Evolutionary conservation across 2,797 vertebrate species (phyloP), one percentile per base, ranked within the genome.

Genomic region (Mallotus villosus): DNA sequence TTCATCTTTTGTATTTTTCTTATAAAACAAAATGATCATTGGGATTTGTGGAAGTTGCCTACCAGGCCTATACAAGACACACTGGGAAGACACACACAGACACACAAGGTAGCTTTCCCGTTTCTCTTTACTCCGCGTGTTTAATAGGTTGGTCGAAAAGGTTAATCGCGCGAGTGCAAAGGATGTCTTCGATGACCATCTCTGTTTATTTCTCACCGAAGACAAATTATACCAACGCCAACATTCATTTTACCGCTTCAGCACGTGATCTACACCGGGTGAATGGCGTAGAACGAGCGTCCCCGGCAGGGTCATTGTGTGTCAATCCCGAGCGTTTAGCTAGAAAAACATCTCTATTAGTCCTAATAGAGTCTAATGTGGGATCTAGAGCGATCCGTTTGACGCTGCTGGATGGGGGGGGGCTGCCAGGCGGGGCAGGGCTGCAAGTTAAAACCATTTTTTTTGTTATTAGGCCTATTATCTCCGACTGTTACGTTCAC

Each of bases 331-430:
- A 83, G 81, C 86, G 70, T 89, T 93, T 89, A 91, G 86, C 72
- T 89, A 89, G 88, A 92, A 88, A 84, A 93, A 88, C 88, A 87
- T 74, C 68, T 85, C 86, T 88, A 90, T 90, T 87, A 89, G 12
- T 67, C 74, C 73, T 75, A 85, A 78, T 86, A 85, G 74, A 85
- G 82, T 82, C 78, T 86, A 72, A 76, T 79, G 68, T 70, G 63
- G 68, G 81, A 72, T 77, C 82, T 65, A 63, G 51, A n/a, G 19
- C 11, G 5, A 17, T 55, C 51, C 16, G 51, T 19, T 55, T 17
- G 51, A n/a, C 51, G 51, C 51, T 55, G 51, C 51, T 7, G 19
- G 19, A 55, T n/a, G 19, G 4, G 51, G 19, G 4, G 51, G 19
- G 16, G 19, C 51, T 17, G 51, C 9, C 2, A 12, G 41, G 41